A percentile compares a stretch with the other conserved stretches of the same genome.
Evolutionary conservation across 1,140 invertebrate genomes (phyloP).

Genomic region (Drosophila malerkotliana): DNA sequence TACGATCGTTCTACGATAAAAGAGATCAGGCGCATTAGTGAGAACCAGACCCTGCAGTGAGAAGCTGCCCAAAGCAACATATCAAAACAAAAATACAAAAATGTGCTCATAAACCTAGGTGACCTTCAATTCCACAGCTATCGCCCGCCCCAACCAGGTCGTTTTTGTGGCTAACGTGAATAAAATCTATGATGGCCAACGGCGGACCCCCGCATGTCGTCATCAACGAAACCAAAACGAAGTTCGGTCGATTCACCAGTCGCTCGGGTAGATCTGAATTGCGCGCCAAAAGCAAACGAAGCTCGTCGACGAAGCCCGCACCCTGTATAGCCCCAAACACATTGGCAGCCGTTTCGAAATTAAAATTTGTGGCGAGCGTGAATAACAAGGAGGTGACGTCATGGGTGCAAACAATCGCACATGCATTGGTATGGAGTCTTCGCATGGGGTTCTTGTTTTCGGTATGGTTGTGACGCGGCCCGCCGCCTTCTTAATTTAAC

Average conservation of each 20-base stretch:
- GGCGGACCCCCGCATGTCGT: slow-evolving; percentile 48
- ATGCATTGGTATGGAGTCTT: not conserved
- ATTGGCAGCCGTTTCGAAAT: slow-evolving; percentile 57
- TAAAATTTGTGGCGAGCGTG: slow-evolving; percentile 54
- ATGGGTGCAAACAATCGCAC: slow-evolving; percentile 45
- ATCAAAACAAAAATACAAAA: slow-evolving; percentile 69
- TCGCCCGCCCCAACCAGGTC: slow-evolving; percentile 21
- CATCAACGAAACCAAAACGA: slow-evolving; percentile 45
- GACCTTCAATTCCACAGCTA: slow-evolving; percentile 48
- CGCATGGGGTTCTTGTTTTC: slow-evolving; percentile 25
- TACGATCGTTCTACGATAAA: slow-evolving; percentile 70
- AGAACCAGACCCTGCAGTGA: slow-evolving; percentile 14
- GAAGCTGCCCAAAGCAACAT: slow-evolving; percentile 31
- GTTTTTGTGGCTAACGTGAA: slow-evolving; percentile 44
- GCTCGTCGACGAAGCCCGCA: slow-evolving; percentile 12
- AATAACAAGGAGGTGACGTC: slow-evolving; percentile 72
- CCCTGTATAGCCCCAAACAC: slow-evolving; percentile 30
- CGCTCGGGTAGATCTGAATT: slow-evolving; percentile 24
- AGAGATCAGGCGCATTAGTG: slow-evolving; percentile 14
- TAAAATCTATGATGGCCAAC: slow-evolving; percentile 44
- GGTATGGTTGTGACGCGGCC: slow-evolving; percentile 9
- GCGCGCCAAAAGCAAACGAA: slow-evolving; percentile 46
- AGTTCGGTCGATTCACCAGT: not conserved
- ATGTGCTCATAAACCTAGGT: slow-evolving; percentile 47
- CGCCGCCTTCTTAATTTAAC: slow-evolving; percentile 7